Conservation (phyloP, 1,140 invertebrate species). For the Drepana arcuata region DNA sequence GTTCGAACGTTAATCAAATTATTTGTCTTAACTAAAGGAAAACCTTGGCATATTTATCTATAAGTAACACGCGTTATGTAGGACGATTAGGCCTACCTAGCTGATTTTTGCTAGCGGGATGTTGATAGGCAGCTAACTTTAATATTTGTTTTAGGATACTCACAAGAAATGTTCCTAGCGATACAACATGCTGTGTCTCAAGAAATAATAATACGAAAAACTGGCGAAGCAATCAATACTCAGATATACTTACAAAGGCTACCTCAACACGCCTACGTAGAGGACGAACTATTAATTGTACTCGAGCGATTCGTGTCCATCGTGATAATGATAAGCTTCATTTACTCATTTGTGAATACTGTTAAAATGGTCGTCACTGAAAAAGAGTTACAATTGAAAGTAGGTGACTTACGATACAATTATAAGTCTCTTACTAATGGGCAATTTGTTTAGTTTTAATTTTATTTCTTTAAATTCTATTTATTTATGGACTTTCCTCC, state of each 20-base stretch:
- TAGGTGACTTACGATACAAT: too few relatives aligned
- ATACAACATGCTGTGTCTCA: slow-evolving; percentile 78
- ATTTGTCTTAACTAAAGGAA: too few relatives aligned
- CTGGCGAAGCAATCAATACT: slow-evolving; percentile 40
- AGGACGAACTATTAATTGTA: slow-evolving; percentile 79
- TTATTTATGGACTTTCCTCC: too few relatives aligned
- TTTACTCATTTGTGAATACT: slow-evolving; percentile 84
- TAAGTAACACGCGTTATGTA: too few relatives aligned
- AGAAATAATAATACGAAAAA: slow-evolving; percentile 72
- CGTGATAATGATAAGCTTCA: slow-evolving; percentile 84
- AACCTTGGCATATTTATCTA: too few relatives aligned
- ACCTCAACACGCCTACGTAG: slow-evolving; percentile 82
- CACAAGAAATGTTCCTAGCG: slow-evolving; percentile 78
- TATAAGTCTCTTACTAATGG: too few relatives aligned
- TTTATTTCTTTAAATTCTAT: too few relatives aligned
- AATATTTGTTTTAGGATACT: slow-evolving; percentile 79
- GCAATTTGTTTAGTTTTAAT: too few relatives aligned
- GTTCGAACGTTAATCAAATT: too few relatives aligned
- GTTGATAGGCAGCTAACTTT: too few relatives aligned
- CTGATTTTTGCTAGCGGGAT: too few relatives aligned
- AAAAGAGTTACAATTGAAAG: slow-evolving; percentile 78
- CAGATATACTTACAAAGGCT: slow-evolving; percentile 75
- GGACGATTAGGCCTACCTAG: too few relatives aligned
- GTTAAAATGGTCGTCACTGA: slow-evolving; percentile 77
- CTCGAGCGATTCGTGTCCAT: slow-evolving; percentile 81